A percentile compares a stretch with the other conserved stretches of the same genome.
These are phyloP conservation scores for Aldabrachelys gigantea DNA, from an alignment of 2,113 vertebrate genomes.

Conservation along the genomic window DNA sequence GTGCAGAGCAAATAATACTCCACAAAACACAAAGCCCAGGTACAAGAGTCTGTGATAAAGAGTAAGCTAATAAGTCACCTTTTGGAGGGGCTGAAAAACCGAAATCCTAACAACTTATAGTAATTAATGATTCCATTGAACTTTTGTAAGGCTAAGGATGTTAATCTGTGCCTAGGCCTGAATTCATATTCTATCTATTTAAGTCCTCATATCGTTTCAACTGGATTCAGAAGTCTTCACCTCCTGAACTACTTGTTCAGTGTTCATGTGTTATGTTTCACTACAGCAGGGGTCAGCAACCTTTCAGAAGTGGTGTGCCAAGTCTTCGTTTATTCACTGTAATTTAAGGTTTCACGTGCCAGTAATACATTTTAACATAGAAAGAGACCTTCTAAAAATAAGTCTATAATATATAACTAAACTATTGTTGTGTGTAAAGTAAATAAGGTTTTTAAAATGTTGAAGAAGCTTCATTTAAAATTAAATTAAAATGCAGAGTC, in stretches of 20 bases:
- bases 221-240: neutral
- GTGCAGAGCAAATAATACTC: neutral
- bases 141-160: neutral
- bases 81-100: neutral
- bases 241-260: neutral
- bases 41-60: neutral
- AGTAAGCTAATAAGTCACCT: neutral
- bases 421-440: too few relatives aligned
- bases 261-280: neutral
- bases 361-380: too few relatives aligned
- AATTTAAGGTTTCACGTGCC: too few relatives aligned
- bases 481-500: too few relatives aligned
- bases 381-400: too few relatives aligned
- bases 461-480: too few relatives aligned
- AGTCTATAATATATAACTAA: too few relatives aligned
- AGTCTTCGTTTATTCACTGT: too few relatives aligned
- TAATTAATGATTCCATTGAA: neutral
- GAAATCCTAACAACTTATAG: neutral
- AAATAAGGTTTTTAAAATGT: too few relatives aligned
- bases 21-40: neutral
- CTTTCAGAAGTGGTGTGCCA: too few relatives aligned
- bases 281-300: neutral
- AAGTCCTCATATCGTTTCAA: neutral
- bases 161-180: neutral
- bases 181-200: neutral